Evolutionary conservation across 2,797 vertebrate species (phyloP).

Genomic region (Catamblyrhynchus diadema): DNA sequence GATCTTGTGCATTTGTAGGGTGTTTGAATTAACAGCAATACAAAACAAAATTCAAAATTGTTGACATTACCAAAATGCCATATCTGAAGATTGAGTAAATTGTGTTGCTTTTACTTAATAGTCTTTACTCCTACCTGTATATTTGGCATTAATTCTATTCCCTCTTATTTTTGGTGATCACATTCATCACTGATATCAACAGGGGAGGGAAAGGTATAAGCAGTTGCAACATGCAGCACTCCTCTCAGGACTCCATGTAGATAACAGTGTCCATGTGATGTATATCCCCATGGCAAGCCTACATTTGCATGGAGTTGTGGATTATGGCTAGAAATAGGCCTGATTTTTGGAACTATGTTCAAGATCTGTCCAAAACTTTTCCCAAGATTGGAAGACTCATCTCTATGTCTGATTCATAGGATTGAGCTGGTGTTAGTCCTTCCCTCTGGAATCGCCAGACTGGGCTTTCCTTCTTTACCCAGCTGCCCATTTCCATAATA

Average conservation of each 20-base stretch:
- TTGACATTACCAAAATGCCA: neutral
- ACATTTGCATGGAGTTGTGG: neutral
- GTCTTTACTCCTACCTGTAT: neutral
- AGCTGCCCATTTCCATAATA: neutral
- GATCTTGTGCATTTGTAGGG: neutral
- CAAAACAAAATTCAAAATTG: neutral
- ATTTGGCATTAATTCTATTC: neutral
- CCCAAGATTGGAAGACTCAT: neutral
- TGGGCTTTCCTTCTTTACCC: neutral
- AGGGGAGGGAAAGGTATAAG: neutral
- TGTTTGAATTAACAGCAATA: neutral
- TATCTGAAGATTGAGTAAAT: neutral
- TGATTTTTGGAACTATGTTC: neutral
- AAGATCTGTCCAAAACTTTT: neutral
- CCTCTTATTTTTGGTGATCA: neutral
- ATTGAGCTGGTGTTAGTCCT: neutral
- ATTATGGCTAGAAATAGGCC: neutral
- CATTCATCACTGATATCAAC: neutral
- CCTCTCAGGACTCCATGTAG: fast-evolving
- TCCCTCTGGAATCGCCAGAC: neutral
- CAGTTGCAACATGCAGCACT: neutral
- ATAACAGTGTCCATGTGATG: too few relatives aligned
- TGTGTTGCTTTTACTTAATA: neutral
- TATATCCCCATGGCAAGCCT: neutral
- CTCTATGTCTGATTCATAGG: neutral